These are phyloP conservation scores for Mimumesa dahlbomi DNA, from an alignment of 2,888 invertebrate species.

Conservation along the genomic window DNA sequence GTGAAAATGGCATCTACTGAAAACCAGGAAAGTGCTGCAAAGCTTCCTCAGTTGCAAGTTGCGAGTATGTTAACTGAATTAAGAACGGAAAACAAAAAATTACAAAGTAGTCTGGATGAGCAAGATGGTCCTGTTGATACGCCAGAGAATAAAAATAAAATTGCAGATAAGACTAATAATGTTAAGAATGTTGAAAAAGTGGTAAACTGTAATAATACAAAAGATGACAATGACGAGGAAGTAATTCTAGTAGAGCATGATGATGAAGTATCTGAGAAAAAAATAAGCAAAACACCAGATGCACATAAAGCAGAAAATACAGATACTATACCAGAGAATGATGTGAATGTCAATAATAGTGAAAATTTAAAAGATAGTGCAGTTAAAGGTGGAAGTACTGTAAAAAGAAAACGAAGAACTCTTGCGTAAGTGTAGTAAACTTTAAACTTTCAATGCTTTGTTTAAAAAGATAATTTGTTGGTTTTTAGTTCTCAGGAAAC, in stretches of 20 bases:
- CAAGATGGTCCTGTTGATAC: neutral
- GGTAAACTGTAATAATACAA: slow-evolving; percentile 9
- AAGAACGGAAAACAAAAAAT: slow-evolving; percentile 6
- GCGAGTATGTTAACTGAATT: neutral
- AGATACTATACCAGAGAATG: slow-evolving; percentile 5
- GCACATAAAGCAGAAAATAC: no score
- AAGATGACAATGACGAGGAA: slow-evolving; percentile 16
- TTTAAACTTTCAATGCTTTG: neutral
- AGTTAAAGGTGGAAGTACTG: slow-evolving; percentile 41
- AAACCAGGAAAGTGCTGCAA: slow-evolving; percentile 2
- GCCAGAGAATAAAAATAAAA: slow-evolving; percentile 1
- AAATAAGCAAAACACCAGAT: no score
- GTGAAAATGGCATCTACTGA: slow-evolving; percentile 48
- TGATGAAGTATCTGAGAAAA: neutral
- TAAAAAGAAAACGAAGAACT: slow-evolving; percentile 68
- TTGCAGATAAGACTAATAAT: neutral
- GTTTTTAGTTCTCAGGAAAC: slow-evolving; percentile 42
- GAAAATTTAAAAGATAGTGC: slow-evolving; percentile 32
- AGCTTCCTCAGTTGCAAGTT: neutral
- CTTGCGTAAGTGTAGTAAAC: slow-evolving; percentile 58
- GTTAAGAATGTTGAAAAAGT: neutral
- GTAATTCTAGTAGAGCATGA: slow-evolving; percentile 18
- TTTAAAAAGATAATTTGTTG: neutral
- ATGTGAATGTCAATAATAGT: slow-evolving; percentile 19
- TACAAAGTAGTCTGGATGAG: neutral